phyloP scores from a whole-genome alignment of 1,140 invertebrate genomes.

The Procambarus clarkii region DNA sequence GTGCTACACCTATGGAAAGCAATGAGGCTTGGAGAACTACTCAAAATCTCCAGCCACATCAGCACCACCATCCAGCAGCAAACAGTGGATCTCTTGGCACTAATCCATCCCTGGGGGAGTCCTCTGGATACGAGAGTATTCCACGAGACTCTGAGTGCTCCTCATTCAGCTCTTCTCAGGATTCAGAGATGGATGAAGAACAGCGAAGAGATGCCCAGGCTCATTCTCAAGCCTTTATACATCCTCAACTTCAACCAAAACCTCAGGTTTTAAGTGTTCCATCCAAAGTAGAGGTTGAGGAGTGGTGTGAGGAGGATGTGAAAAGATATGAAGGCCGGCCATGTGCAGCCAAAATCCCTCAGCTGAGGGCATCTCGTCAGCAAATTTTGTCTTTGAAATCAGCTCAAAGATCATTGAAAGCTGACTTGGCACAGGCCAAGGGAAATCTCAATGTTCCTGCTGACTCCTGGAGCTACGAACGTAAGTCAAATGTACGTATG shows the following conservation, averaged over 20 bases:
- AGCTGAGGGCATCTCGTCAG: constrained; percentile 75
- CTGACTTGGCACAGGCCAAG: constrained; percentile 76
- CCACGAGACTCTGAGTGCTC: constrained; percentile 83
- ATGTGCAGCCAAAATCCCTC: constrained; percentile 58
- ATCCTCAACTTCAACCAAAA: constrained; percentile 34
- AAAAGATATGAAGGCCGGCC: constrained; percentile 68
- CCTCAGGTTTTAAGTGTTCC: constrained; percentile 6
- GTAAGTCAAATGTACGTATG: constrained; percentile 76
- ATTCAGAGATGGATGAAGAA: constrained; percentile 78
- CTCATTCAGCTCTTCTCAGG: constrained; percentile 88
- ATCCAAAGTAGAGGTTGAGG: constrained; percentile 62
- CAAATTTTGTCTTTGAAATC: constrained; percentile 77
- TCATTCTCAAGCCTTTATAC: constrained; percentile 37
- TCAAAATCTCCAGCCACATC: constrained; percentile 85
- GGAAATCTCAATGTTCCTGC: constrained; percentile 78
- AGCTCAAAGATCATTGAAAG: constrained; percentile 78
- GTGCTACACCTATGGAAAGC: constrained; percentile 58
- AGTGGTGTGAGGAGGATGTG: constrained; percentile 69
- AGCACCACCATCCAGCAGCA: constrained; percentile 73
- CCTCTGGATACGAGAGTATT: constrained; percentile 92
- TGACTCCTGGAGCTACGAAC: constrained; percentile 80
- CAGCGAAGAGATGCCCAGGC: constrained; percentile 67
- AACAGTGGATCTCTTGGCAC: constrained; percentile 71
- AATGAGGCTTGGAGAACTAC: constrained; percentile 77
- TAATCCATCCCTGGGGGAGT: constrained; percentile 80